These are phyloP conservation scores for Scaptomyza caliginosa DNA, from an alignment of 2,888 invertebrate species.

Conservation along the genomic window DNA sequence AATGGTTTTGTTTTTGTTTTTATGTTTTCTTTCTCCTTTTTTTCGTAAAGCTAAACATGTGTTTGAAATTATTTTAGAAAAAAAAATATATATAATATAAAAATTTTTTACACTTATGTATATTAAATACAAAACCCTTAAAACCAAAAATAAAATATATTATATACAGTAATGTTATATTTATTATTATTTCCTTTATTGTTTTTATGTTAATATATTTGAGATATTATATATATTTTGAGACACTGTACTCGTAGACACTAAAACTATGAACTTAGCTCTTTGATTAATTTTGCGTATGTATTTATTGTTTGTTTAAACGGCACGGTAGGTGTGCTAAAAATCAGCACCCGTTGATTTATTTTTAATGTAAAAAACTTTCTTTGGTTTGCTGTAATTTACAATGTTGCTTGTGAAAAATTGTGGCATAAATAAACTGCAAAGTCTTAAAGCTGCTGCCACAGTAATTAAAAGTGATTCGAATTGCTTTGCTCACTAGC, in stretches of 20 bases:
- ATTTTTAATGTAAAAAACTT: not conserved
- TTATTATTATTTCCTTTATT: not conserved
- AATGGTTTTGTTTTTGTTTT: too few species aligned
- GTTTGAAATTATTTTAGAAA: not conserved
- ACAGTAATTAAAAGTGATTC: not conserved
- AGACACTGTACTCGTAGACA: too few species aligned
- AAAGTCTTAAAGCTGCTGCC: not conserved
- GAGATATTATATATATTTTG: slow-evolving; percentile 6
- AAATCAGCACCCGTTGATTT: not conserved
- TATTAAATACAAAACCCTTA: too few species aligned
- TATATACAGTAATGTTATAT: too few species aligned
- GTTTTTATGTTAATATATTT: not conserved
- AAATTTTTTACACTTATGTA: not conserved
- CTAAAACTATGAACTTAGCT: slow-evolving; percentile 1
- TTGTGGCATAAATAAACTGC: slow-evolving; percentile 8
- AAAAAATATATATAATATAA: not conserved
- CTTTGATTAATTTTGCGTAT: slow-evolving; percentile 2
- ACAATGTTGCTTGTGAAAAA: slow-evolving; percentile 5
- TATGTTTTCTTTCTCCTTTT: slow-evolving; percentile 15
- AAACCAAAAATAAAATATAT: too few species aligned
- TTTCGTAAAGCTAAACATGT: slow-evolving; percentile 18
- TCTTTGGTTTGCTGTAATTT: slow-evolving; percentile 5
- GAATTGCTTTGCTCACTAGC: slow-evolving; percentile 11
- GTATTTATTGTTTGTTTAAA: slow-evolving; percentile 11
- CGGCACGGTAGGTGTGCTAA: not conserved